These are phyloP conservation scores for Eilema sororculum DNA, from an alignment of 2,888 invertebrate genomes.

Conservation along the genomic window DNA sequence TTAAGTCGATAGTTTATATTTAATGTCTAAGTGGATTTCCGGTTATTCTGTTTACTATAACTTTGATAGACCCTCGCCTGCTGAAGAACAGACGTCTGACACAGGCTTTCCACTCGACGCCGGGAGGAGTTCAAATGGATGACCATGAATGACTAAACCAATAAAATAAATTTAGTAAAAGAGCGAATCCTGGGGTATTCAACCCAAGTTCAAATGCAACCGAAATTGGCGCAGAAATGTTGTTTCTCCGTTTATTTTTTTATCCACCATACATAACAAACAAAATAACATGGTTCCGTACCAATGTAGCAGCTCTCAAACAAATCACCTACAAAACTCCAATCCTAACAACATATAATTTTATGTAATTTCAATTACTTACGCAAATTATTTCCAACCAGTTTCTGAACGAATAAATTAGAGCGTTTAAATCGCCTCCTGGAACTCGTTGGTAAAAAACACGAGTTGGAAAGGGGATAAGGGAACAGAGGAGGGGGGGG, in stretches of 20 bases:
- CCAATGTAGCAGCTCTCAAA: not conserved
- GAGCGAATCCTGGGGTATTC: too few species aligned
- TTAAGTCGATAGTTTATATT: not conserved
- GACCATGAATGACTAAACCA: too few species aligned
- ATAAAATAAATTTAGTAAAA: too few species aligned
- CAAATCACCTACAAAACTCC: not conserved
- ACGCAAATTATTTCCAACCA: constrained; percentile 28
- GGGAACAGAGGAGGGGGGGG: not conserved
- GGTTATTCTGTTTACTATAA: not conserved
- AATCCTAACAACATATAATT: constrained; percentile 35
- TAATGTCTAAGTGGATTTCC: not conserved
- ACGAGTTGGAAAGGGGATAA: not conserved
- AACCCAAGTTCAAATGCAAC: too few species aligned
- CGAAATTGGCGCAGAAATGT: too few species aligned
- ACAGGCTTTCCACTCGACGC: too few species aligned
- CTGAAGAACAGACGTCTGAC: too few species aligned
- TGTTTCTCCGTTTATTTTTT: too few species aligned
- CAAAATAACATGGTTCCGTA: too few species aligned
- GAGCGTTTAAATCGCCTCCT: constrained; percentile 29
- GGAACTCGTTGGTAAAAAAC: constrained; percentile 27
- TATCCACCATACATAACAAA: too few species aligned
- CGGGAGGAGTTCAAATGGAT: too few species aligned
- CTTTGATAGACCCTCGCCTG: not conserved
- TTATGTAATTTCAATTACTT: constrained; percentile 27
- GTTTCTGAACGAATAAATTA: constrained; percentile 35